Evolutionary conservation across 2,888 invertebrate species (phyloP), one percentile per base, ranked within the genome.

Genomic region (Autographa pulchrina): DNA sequence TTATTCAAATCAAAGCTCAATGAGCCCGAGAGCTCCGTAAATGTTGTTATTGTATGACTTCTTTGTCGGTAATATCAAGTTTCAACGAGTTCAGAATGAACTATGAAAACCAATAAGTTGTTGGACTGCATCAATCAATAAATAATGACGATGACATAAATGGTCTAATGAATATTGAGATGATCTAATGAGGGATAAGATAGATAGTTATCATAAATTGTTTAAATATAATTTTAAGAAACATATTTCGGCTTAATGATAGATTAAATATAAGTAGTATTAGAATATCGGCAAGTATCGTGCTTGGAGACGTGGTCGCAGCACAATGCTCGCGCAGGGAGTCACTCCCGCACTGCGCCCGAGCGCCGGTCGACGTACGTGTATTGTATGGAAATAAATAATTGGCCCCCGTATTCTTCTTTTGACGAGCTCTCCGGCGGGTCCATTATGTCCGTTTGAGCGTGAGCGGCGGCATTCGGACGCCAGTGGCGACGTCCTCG

Each of bases 301-400:
- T 78, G 59, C 64, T 70, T 75, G 79, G 70, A 74, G 69, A 63
- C 58, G 60, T 65, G 59, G 65, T 38, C 58, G 80, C 82, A 82
- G 70, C 82, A 82, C 85, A 86, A 84, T 75, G 85, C 85, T 85
- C 87, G 85, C 82, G 83, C 77, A 83, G 88, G 90, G 90, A 92
- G 88, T 92, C 92, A 92, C 91, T 93, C 92, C 90, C 91, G 90
- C 91, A 91, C 91, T 91, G 93, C 90, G 92, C 87, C 91, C 90
- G 92, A 88, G 90, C 90, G 91, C 87, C 87, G 89, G 83, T 89
- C 93, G 92, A 92, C 94, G 94, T 93, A 90, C 92, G 91, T 90
- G 91, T 92, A 95, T 94, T 95, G 94, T 95, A 94, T 94, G 92
- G 92, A 92, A 94, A 93, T 95, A 94, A 91, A 92, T 95, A 95